A percentile compares a stretch with the other conserved stretches of the same genome.
phyloP scores from a whole-genome alignment of 2,888 invertebrate species.

The Synanthedon formicaeformis region DNA sequence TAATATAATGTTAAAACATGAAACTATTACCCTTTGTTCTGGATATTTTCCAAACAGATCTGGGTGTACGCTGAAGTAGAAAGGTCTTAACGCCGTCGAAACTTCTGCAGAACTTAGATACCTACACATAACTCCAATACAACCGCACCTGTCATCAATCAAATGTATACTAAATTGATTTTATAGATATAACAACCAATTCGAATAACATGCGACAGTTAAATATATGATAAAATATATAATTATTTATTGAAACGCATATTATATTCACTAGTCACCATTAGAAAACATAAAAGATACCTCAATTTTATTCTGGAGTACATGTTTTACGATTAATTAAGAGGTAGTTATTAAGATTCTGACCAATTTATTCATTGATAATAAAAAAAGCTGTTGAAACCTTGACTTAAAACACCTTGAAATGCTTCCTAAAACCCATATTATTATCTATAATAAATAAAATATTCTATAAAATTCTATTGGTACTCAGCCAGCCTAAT shows the following conservation, averaged over 20 bases:
- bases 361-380: no score
- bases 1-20: slow-evolving; percentile 4
- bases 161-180: not conserved
- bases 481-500: no score
- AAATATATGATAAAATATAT: no score
- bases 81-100: slow-evolving; percentile 90
- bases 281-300: slow-evolving; percentile 16
- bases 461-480: no score
- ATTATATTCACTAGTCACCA: no score
- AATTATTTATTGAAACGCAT: no score
- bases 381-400: not conserved
- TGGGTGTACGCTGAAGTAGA: slow-evolving; percentile 96
- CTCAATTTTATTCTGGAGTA: slow-evolving; percentile 52
- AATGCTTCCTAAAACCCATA: no score
- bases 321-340: slow-evolving; percentile 26
- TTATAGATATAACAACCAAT: no score
- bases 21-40: slow-evolving; percentile 78
- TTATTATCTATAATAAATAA: no score
- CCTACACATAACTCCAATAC: slow-evolving; percentile 33
- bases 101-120: slow-evolving; percentile 83
- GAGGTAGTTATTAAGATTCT: no score
- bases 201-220: no score
- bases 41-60: slow-evolving; percentile 95
- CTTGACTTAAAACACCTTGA: not conserved
- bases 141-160: slow-evolving; percentile 21